phyloP scores from a whole-genome alignment of 2,797 vertebrate genomes.

The Eleutherodactylus coqui region DNA sequence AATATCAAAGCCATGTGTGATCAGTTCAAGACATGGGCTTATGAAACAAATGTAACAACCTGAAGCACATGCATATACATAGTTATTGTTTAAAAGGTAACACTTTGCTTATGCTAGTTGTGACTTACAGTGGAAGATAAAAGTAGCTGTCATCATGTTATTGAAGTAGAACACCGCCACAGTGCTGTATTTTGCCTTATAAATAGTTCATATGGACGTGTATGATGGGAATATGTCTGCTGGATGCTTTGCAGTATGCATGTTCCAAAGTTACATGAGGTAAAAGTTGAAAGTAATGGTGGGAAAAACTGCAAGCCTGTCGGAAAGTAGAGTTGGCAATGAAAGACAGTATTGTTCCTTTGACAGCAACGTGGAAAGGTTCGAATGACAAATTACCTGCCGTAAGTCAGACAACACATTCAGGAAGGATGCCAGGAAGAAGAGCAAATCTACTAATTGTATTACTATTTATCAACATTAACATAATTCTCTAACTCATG shows the following conservation, averaged over 20 bases:
- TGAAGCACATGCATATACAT: neutral
- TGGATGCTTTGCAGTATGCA: neutral
- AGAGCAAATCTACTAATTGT: conserved; percentile 26
- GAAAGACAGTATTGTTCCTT: conserved; percentile 41
- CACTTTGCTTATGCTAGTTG: neutral
- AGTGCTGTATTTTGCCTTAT: neutral
- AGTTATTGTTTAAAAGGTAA: neutral
- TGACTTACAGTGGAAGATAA: neutral
- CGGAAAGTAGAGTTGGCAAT: neutral
- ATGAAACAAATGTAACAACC: neutral
- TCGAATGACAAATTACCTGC: conserved; percentile 42
- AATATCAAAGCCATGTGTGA: neutral
- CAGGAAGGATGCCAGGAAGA: conserved; percentile 46
- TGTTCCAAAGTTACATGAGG: neutral
- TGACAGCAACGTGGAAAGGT: conserved; percentile 50
- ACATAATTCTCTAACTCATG: conserved; percentile 18
- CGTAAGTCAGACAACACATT: conserved; percentile 4
- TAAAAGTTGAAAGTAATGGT: conserved; percentile 36
- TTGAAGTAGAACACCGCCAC: neutral
- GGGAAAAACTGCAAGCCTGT: conserved; percentile 33
- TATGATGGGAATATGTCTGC: neutral
- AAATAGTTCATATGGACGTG: conserved; percentile 8
- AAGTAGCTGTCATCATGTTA: neutral
- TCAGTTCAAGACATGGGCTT: neutral
- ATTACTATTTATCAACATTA: conserved; percentile 25